Conservation (phyloP, 2,113 vertebrate species). For the Cavia porcellus region DNA sequence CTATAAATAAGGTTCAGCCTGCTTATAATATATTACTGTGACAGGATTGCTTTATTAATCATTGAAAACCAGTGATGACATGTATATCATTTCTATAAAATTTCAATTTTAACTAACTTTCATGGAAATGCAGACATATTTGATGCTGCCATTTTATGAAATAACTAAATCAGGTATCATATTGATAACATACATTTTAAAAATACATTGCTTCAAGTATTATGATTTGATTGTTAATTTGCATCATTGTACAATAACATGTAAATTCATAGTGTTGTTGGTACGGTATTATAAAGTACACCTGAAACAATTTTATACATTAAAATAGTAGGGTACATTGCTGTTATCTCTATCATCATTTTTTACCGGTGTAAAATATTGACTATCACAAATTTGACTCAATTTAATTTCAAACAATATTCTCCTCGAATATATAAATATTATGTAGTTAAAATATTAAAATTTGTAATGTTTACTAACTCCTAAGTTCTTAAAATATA, state of each 20-base stretch:
- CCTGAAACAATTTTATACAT: not conserved
- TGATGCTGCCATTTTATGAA: constrained; percentile 25
- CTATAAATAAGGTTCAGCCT: not conserved
- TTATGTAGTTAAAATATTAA: not conserved
- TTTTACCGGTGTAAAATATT: not conserved
- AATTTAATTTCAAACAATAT: constrained; percentile 22
- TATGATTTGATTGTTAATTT: constrained; percentile 24
- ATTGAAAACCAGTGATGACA: constrained; percentile 50
- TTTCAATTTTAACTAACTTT: constrained; percentile 34
- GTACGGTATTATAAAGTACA: not conserved
- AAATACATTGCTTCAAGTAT: not conserved
- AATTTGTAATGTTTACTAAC: constrained; percentile 7
- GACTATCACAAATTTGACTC: not conserved
- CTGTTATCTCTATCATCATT: not conserved
- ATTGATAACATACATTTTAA: constrained; percentile 1
- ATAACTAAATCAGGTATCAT: constrained; percentile 35
- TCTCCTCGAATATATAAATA: not conserved
- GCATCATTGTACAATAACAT: not conserved
- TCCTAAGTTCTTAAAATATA: not conserved
- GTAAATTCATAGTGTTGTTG: not conserved
- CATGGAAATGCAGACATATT: constrained; percentile 51
- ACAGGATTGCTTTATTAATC: constrained; percentile 49
- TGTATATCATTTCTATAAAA: constrained; percentile 11
- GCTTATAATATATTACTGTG: not conserved
- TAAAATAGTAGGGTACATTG: not conserved